Conservation (phyloP, 2,797 vertebrate species). For the Macropus fuliginosus region DNA sequence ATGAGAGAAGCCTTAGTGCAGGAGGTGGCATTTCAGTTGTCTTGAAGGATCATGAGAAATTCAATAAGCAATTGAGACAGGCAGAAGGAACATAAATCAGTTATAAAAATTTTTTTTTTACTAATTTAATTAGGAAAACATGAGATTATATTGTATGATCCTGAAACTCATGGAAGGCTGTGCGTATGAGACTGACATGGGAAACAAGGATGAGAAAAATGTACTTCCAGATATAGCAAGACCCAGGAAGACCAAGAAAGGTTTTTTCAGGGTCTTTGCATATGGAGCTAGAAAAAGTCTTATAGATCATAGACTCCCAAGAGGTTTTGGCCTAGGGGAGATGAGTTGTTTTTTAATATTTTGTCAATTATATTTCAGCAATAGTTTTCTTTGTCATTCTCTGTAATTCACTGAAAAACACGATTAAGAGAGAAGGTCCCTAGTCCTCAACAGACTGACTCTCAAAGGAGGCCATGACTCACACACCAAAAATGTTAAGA, state of each 20-base stretch:
- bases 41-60: constrained; percentile 27
- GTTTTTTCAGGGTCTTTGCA: too few species aligned
- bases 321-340: too few species aligned
- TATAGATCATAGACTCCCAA: too few species aligned
- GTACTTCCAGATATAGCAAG: background rate
- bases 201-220: background rate
- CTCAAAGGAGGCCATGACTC: background rate
- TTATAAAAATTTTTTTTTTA: background rate
- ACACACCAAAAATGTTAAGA: background rate
- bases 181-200: background rate
- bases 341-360: background rate
- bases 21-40: background rate
- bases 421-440: background rate
- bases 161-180: background rate
- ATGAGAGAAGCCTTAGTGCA: background rate
- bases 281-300: too few species aligned
- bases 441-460: background rate
- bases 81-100: background rate
- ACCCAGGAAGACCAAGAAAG: background rate
- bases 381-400: background rate
- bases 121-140: too few species aligned
- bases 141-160: background rate
- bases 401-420: background rate
- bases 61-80: background rate
- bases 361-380: background rate